These are phyloP conservation scores for Camptogramma bilineatum DNA, from an alignment of 2,888 invertebrate species.

Conservation along the genomic window DNA sequence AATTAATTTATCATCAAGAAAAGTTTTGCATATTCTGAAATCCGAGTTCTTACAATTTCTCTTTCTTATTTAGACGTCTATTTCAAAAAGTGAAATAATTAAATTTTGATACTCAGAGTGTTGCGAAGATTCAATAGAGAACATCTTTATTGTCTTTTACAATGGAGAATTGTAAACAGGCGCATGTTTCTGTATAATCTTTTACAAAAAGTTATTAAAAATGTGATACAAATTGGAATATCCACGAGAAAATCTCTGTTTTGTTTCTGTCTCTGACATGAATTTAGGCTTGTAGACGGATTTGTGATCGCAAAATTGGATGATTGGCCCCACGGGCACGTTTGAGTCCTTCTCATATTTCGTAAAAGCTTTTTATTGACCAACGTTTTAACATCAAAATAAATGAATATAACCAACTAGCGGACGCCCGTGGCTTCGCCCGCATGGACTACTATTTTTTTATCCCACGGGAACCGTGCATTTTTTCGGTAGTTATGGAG, in stretches of 20 bases:
- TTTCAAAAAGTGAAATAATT: background rate
- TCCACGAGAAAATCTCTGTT: background rate
- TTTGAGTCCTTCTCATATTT: slow-evolving; percentile 19
- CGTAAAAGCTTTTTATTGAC: slow-evolving; percentile 18
- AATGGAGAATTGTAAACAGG: background rate
- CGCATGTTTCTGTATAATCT: no score
- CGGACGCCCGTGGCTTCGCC: no score
- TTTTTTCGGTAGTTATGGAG: no score
- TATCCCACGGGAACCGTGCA: no score
- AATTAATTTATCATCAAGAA: background rate
- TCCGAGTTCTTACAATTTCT: background rate
- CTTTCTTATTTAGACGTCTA: background rate
- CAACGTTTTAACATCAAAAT: slow-evolving; percentile 5
- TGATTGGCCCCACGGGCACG: slow-evolving; percentile 24
- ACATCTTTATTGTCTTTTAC: background rate
- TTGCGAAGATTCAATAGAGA: background rate
- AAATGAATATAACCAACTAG: no score
- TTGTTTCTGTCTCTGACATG: background rate
- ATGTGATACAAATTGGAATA: background rate
- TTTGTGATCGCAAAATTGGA: slow-evolving; percentile 12
- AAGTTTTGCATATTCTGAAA: slow-evolving; percentile 1
- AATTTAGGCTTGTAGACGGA: background rate
- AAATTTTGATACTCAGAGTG: background rate
- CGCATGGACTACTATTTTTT: no score
- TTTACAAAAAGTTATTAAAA: no score